phyloP scores from a whole-genome alignment of 2,113 vertebrate genomes.

The Neotoma lepida region DNA sequence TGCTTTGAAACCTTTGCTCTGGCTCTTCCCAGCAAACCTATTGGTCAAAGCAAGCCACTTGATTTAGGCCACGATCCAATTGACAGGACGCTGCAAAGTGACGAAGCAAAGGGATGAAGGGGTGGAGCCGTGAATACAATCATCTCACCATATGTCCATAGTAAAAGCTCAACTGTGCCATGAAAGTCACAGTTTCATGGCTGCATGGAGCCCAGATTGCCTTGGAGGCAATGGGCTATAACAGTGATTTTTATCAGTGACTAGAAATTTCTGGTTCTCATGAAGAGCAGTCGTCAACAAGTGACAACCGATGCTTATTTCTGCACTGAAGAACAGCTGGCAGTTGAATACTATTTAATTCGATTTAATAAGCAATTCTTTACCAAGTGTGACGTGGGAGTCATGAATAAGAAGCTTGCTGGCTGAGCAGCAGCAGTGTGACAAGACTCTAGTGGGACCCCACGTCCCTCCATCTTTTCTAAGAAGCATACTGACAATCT shows the following conservation, averaged over 20 bases:
- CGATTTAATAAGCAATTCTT: slow-evolving; percentile 7
- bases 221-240: not conserved
- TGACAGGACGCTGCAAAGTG: not conserved
- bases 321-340: not conserved
- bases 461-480: not conserved
- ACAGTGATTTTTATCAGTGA: not conserved
- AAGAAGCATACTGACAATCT: not conserved
- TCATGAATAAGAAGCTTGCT: not conserved
- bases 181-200: not conserved
- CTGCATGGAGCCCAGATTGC: not conserved
- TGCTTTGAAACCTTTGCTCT: not conserved
- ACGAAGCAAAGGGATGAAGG: not conserved
- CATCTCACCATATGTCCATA: not conserved
- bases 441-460: not conserved
- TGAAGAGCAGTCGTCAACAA: not conserved
- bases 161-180: not conserved
- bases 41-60: not conserved
- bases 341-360: not conserved
- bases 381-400: not conserved
- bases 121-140: not conserved
- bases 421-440: not conserved
- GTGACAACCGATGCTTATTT: not conserved
- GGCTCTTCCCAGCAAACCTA: not conserved
- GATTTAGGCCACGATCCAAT: not conserved
- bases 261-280: not conserved